These are phyloP conservation scores for Molothrus aeneus DNA, from an alignment of 2,797 vertebrate genomes.

Conservation along the genomic window DNA sequence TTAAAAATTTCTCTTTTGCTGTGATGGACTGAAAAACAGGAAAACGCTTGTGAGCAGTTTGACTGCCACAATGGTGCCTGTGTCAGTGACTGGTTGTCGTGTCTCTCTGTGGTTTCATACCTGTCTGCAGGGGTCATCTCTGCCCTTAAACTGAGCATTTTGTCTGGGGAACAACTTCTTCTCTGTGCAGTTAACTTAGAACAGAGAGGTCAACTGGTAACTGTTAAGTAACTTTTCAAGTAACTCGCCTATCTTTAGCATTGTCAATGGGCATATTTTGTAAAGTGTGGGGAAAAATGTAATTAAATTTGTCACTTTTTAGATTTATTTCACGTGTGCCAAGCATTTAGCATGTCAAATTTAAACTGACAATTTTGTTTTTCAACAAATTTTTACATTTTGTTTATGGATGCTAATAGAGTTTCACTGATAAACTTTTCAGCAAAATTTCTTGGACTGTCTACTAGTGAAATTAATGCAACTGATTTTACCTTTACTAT, in stretches of 20 bases:
- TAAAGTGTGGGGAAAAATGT: not conserved
- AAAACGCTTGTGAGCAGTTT: not conserved
- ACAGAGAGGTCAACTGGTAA: not conserved
- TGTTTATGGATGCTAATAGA: not conserved
- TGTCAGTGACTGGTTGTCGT: not conserved
- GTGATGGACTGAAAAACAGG: not conserved
- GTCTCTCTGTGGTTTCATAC: not conserved
- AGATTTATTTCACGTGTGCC: not conserved
- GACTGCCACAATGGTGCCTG: not conserved
- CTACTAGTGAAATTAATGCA: not conserved
- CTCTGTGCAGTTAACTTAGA: not conserved
- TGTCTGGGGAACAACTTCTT: not conserved
- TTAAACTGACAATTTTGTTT: not conserved
- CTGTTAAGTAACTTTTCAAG: not conserved
- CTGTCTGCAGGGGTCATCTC: not conserved
- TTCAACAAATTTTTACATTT: not conserved
- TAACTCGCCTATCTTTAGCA: not conserved
- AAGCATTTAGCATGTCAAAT: not conserved
- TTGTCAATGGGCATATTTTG: not conserved
- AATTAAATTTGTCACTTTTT: not conserved
- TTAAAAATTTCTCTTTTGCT: not conserved
- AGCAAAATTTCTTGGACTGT: not conserved
- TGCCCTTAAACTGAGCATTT: not conserved
- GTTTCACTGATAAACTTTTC: not conserved
- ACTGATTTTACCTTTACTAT: not conserved